phyloP scores from a whole-genome alignment of 1,140 invertebrate species.

The Brachionus koreanus region DNA sequence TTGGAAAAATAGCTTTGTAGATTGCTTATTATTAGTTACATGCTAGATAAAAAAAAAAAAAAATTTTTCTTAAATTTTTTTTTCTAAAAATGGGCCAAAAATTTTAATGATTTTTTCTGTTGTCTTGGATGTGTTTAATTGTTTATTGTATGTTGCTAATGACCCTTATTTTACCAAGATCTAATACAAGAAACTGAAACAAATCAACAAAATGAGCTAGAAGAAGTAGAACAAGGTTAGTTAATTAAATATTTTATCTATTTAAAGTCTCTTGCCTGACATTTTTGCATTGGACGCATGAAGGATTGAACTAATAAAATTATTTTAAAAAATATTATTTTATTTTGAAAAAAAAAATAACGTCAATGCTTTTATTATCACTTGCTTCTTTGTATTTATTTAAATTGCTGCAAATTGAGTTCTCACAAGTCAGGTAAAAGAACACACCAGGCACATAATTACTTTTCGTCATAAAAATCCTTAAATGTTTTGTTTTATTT shows the following conservation, averaged over 20 bases:
- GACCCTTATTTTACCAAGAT: neutral
- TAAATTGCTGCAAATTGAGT: neutral
- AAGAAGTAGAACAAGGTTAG: constrained; percentile 38
- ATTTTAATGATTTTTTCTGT: neutral
- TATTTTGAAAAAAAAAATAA: neutral
- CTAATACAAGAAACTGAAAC: neutral
- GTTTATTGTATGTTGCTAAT: neutral
- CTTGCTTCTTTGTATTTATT: neutral
- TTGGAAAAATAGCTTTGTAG: neutral
- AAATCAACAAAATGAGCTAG: constrained; percentile 17
- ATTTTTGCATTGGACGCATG: constrained; percentile 12
- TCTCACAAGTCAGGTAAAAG: neutral
- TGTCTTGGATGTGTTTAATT: neutral
- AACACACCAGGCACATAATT: neutral
- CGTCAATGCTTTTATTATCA: constrained; percentile 29
- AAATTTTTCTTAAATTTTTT: too few relatives aligned
- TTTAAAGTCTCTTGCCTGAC: neutral
- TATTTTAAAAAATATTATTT: neutral
- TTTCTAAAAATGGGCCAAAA: too few relatives aligned
- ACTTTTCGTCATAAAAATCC: neutral
- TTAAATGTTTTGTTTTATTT: neutral
- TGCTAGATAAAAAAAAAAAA: too few relatives aligned
- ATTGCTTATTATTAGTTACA: neutral
- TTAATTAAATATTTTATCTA: neutral
- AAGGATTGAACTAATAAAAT: neutral